Evolutionary conservation across 2,113 vertebrate species (phyloP).

Genomic region (Leucosticte australis): DNA sequence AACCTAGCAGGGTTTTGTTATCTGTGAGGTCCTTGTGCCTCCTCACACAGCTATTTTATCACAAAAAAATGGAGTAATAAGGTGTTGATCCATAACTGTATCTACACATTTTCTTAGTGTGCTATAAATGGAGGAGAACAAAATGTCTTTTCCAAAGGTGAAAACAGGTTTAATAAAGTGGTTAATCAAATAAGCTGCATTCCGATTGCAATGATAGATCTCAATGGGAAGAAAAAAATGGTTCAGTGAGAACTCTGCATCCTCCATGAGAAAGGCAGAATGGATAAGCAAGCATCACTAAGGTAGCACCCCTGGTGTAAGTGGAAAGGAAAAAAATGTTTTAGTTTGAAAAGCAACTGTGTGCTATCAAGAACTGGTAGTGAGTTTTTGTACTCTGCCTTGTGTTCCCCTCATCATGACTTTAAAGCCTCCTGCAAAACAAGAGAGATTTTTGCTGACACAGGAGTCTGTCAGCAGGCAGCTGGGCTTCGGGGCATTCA

Average conservation of each 20-base stretch:
- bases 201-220: neutral
- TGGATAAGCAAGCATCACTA: neutral
- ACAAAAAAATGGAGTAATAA: neutral
- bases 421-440: neutral
- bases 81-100: neutral
- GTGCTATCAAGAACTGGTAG: neutral
- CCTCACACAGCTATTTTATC: neutral
- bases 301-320: neutral
- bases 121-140: neutral
- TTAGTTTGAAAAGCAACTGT: neutral
- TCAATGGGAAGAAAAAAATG: neutral
- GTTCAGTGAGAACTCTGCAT: neutral
- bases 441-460: neutral
- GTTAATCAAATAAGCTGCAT: neutral
- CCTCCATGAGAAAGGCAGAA: neutral
- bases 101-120: neutral
- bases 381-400: neutral
- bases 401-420: neutral
- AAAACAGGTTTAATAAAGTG: neutral
- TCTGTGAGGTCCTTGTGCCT: neutral
- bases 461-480: neutral
- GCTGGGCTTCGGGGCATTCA: neutral
- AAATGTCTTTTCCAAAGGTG: neutral
- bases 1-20: neutral
- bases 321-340: neutral